Base-by-base conservation (phyloP, 1,140 invertebrate species). In the Andricus grossulariae region DNA sequence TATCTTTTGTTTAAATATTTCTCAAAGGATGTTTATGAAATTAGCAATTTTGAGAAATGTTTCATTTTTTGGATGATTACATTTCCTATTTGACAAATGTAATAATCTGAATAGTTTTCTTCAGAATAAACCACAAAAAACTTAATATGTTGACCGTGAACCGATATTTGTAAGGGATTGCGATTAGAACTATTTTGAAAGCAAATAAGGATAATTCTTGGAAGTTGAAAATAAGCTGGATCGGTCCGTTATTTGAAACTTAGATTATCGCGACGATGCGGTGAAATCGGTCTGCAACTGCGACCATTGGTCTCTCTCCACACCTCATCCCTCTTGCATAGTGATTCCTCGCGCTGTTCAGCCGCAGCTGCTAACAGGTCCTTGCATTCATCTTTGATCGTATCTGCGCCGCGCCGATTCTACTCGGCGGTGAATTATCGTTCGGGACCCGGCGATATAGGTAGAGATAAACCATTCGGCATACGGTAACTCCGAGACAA, bases 391-490 rank as follows among this genome's bases (percentile, higher is more conserved):
- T 86, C 83, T 86, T 83, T 72, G 88, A 88, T 89, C 83, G 81
- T 89, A 88, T 88, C 87, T 85, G 74, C 76, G 76, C 76, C 66
- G 74, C 76, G 76, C 76, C 66, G 82, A 54, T 81, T 82, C 82
- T 85, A 80, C 75, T 81, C 82, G 70, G 85, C 80, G 73, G 82
- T 89, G 87, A 89, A 88, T 89, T 89, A 89, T 89, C 85, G 79
- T 83, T 78, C 70, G 70, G 78, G 81, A 84, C 80, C 77, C 76
- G 70, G 51, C 73, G 81, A 50, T 78, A 87, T 84, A 84, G 76
- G 79, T 80, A 81, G 80, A 83, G 85, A 85, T 86, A 85, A 81
- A 84, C 57, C 39, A 45, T 45, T 60, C 21, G 74, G 75, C 79
- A 75, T 73, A 50, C 77, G 73, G 72, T 77, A 71, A 74, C 78